Percentiles rank a stretch among this genome's conserved stretches.
Evolutionary conservation across 2,113 vertebrate genomes (phyloP).

Genomic region (Epinephelus cyanopodus): DNA sequence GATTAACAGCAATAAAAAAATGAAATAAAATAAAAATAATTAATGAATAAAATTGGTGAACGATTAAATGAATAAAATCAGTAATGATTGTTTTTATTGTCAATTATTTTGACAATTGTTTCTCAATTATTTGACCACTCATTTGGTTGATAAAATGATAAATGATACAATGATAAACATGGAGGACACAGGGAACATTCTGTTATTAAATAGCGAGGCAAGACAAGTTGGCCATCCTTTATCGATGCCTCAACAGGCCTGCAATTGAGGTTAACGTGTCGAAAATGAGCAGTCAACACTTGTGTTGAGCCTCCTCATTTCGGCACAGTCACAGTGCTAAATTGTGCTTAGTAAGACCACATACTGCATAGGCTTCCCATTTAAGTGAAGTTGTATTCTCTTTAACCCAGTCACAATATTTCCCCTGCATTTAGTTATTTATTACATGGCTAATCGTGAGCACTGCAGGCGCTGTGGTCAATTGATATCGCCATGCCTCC

Average conservation of each 20-base stretch:
- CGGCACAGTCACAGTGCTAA: conserved; percentile 23
- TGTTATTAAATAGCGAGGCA: neutral
- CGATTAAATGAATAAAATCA: too few relatives aligned
- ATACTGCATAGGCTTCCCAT: conserved; percentile 7
- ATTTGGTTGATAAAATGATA: neutral
- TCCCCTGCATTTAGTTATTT: conserved; percentile 46
- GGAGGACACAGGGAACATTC: neutral
- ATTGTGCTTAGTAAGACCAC: conserved; percentile 16
- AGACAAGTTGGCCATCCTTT: conserved; percentile 3
- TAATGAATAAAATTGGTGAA: neutral
- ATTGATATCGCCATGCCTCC: conserved; percentile 28
- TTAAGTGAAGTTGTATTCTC: conserved; percentile 33
- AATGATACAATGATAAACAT: neutral
- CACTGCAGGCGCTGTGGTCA: conserved; percentile 27
- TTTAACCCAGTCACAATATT: conserved; percentile 27
- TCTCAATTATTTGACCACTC: neutral
- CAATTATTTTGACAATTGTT: neutral
- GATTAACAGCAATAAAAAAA: neutral
- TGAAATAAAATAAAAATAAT: neutral
- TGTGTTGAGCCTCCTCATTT: neutral
- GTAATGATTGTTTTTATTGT: neutral
- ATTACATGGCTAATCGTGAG: conserved; percentile 41
- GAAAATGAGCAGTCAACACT: conserved; percentile 42
- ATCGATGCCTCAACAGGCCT: conserved; percentile 33
- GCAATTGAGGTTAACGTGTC: conserved; percentile 40